Evolutionary conservation across 1,140 invertebrate genomes (phyloP).

Genomic region (Procambarus virginalis): DNA sequence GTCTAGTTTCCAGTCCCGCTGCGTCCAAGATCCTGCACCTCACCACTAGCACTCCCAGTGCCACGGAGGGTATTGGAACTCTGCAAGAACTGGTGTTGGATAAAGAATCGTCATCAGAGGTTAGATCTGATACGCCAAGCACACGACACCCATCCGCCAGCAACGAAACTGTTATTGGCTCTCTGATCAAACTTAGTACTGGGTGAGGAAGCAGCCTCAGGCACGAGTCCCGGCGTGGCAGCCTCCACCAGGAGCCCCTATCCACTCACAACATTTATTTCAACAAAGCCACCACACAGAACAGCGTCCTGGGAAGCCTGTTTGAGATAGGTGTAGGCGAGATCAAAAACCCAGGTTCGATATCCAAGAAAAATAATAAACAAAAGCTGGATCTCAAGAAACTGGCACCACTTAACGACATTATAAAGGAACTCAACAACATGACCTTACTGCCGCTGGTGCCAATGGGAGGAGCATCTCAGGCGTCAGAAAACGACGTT

Average conservation of each 20-base stretch:
- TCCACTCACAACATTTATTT: neutral
- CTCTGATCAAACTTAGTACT: neutral
- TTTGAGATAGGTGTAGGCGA: conserved; percentile 18
- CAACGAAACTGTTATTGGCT: neutral
- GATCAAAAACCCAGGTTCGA: neutral
- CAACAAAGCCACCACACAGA: neutral
- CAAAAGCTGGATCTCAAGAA: neutral
- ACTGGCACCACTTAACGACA: neutral
- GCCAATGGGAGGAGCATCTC: neutral
- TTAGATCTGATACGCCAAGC: neutral
- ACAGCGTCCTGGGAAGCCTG: conserved; percentile 35
- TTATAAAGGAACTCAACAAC: conserved; percentile 30
- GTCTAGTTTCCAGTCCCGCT: neutral
- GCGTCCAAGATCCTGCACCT: neutral
- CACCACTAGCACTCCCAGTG: neutral
- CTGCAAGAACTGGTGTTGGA: too few species aligned
- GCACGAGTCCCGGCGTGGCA: neutral
- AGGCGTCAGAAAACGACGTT: neutral
- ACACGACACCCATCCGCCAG: neutral
- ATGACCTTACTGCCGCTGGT: conserved; percentile 47
- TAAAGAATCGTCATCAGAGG: neutral
- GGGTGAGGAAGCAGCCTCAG: neutral
- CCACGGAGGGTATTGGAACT: too few species aligned
- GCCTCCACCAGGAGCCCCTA: neutral
- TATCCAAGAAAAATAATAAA: neutral